Evolutionary conservation across 2,113 vertebrate species (phyloP), one percentile per base, ranked within the genome.

Genomic region (Lepus americanus): DNA sequence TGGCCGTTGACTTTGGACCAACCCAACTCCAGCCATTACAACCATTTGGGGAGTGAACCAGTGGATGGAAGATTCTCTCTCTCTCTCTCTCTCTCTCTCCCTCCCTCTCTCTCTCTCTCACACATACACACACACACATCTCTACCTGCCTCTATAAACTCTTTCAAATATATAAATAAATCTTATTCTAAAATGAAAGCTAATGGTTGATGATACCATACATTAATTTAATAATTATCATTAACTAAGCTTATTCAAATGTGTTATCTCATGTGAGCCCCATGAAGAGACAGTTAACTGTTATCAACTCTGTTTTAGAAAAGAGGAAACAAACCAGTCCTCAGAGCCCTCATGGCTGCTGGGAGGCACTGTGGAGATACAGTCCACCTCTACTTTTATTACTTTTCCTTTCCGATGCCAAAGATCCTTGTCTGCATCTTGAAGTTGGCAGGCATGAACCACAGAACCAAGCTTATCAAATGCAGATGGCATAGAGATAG

Each of bases 391-490:
- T 70, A 10, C n/a, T 74, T 89, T 87, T 49, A 89, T 94, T n/a
- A 17, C 51, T 19, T 69, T 80, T 66, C 59, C 66, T 86, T 66
- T 14, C 61, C 59, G 22, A 16, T 17, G 66, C 25, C 72, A 19
- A 66, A 90, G 29, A 36, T 67, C n/a, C 39, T 36, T 88, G 49
- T 33, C 13, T 92, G 81, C 89, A 44, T 69, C 51, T 86, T 87
- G 39, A 82, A 94, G 63, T 3, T 10, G 66, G 33, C 27, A 76
- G 36, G 11, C 20, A n/a, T 51, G 73, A 93, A 85, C 77, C 67
- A 63, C 19, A 36, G 44, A 44, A 63, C 51, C 39, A 17, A 11
- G 72, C 51, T 31, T 76, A 64, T 92, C 72, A 66, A 88, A 61
- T 66, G 25, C 11, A 6, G 16, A 63, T 8, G 55, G 17, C 73